Base-by-base conservation (phyloP, 2,797 vertebrate species). In the Sebastes ruberrimus region DNA sequence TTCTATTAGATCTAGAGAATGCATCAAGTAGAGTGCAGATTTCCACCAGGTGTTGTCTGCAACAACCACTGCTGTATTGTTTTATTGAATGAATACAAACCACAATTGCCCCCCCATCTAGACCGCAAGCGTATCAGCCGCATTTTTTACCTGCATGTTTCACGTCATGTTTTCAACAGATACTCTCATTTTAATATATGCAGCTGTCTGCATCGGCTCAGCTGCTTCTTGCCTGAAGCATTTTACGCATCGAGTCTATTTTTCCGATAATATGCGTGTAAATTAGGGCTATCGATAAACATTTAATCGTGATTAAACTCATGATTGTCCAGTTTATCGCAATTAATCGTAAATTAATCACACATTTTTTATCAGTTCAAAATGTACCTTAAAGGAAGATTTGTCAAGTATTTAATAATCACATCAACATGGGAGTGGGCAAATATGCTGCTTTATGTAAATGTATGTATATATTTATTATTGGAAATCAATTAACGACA, bases 1-100 rank as follows among this genome's bases (percentile, higher is more conserved):
- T 78, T 78, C 56, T 10, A 53, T 86, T 73, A 57, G 20, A 66
- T 85, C 69, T 81, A 18, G 63, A 46, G 18, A 23, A 63, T 22
- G 30, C 33, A 25, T 22, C 14, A 22, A 25, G 33, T 10, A 42
- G 33, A 27, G 11, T 7, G 35, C 35, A 42, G 22, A 42, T 38
- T n/a, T 63, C 33, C 23, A 5, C 23, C 35, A 46, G 63, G 63
- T 46, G 35, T 1, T 0, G 23, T 46, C 35, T 27, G 35, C 63
- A 42, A 27, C 22, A 5, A 22, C 53, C 53, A 55, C 53, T 23
- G 22, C 53, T 55, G 53, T 55, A 13, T 5, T 13, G 53, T 55
- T 23, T 3, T 2, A 55, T 20, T 27, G 8, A 65, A 46, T 10
- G 14, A 65, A 46, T 46, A 46, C 63, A 35, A 35, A 14, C 1